These are phyloP conservation scores for Xylota sylvarum DNA, from an alignment of 2,888 invertebrate species.

Conservation along the genomic window DNA sequence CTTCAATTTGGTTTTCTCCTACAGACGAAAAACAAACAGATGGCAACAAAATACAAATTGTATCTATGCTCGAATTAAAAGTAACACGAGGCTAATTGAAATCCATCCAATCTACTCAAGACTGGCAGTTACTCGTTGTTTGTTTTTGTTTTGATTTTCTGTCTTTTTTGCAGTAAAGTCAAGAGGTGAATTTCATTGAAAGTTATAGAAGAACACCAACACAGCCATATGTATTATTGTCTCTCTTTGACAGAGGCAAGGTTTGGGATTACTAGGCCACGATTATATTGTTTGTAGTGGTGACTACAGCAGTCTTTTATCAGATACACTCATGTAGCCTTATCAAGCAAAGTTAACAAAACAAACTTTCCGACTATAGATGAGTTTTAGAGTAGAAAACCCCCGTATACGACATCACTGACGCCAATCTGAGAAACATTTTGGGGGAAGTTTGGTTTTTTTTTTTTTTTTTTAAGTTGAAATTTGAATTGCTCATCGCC, in stretches of 20 bases:
- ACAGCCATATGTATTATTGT: constrained; percentile 5
- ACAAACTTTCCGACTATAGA: constrained; percentile 54
- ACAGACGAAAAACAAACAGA: background rate
- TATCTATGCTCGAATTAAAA: constrained; percentile 56
- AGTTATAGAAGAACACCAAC: constrained; percentile 48
- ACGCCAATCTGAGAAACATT: constrained; percentile 31
- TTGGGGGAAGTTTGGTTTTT: constrained; percentile 51
- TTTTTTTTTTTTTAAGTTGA: too few relatives aligned
- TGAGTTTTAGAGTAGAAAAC: constrained; percentile 38
- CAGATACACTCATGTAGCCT: constrained; percentile 38
- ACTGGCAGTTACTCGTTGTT: constrained; percentile 34
- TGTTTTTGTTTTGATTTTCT: constrained; percentile 31
- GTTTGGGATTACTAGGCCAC: constrained; percentile 75
- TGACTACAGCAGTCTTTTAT: constrained; percentile 22
- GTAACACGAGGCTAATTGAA: constrained; percentile 73
- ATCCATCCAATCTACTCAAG: constrained; percentile 35
- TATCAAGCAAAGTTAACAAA: constrained; percentile 53
- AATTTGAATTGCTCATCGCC: constrained; percentile 60
- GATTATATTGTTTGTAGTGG: constrained; percentile 49
- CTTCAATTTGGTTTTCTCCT: constrained; percentile 19
- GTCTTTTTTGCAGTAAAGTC: constrained; percentile 53
- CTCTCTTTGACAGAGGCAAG: constrained; percentile 52
- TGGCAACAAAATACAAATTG: background rate
- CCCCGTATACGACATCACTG: constrained; percentile 16
- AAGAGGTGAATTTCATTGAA: constrained; percentile 72